phyloP scores from a whole-genome alignment of 2,113 vertebrate species.

The Osmerus eperlanus region DNA sequence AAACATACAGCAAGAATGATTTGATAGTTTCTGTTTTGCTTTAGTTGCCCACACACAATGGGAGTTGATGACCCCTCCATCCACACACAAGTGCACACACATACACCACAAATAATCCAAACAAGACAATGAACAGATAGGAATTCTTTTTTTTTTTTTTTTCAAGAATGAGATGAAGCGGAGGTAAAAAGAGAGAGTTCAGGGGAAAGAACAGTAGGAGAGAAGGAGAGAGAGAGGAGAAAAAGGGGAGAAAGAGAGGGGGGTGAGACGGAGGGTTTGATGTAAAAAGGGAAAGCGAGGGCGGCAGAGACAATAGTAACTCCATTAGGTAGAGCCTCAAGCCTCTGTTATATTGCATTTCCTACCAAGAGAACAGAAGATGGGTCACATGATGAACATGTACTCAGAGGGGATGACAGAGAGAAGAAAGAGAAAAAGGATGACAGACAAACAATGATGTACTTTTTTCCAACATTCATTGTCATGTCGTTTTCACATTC shows the following conservation, averaged over 20 bases:
- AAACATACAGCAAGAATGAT: no score
- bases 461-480: background rate
- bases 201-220: conserved; percentile 8
- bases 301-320: conserved; percentile 65
- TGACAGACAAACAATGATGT: background rate
- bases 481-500: conserved; percentile 16
- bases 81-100: no score
- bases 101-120: no score
- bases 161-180: conserved; percentile 5
- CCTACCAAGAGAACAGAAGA: conserved; percentile 33
- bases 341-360: conserved; percentile 62
- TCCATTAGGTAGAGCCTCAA: conserved; percentile 51
- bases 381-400: conserved; percentile 55
- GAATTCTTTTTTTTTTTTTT: no score
- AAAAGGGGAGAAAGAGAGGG: conserved; percentile 38
- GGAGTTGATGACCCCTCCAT: no score
- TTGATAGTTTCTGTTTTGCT: no score
- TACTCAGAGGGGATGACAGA: conserved; percentile 6
- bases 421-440: background rate
- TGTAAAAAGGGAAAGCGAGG: conserved; percentile 53
- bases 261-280: conserved; percentile 54
- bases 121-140: no score
- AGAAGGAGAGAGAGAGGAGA: conserved; percentile 3
- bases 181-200: background rate
- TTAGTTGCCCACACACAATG: no score